Percentiles rank a stretch among this genome's conserved stretches.
These are phyloP conservation scores for Ichneumoninae sp. DNA, from an alignment of 2,888 invertebrate species.

Conservation along the genomic window DNA sequence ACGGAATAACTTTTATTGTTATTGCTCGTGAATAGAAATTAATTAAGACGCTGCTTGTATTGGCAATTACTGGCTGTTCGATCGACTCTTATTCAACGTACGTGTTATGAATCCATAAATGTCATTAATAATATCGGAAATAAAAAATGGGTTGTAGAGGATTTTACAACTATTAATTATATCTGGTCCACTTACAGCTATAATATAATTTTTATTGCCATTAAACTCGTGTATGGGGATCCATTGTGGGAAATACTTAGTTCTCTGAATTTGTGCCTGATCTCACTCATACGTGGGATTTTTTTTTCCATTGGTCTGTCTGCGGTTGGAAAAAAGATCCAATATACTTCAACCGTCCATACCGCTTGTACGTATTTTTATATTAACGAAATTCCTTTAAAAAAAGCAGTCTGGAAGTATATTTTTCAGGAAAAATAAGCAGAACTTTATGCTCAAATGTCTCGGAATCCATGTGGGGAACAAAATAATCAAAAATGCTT, in stretches of 20 bases:
- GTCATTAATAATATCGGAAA: background rate
- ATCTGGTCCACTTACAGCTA: background rate
- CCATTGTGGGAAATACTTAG: too few relatives aligned
- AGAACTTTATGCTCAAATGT: background rate
- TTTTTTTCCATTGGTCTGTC: too few relatives aligned
- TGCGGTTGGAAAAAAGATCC: too few relatives aligned
- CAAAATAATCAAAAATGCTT: background rate
- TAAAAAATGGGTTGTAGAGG: background rate
- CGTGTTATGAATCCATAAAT: background rate
- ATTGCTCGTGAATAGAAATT: constrained; percentile 21
- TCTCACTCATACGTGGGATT: too few relatives aligned
- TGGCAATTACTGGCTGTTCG: background rate
- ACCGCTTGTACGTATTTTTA: background rate
- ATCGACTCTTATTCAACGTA: background rate
- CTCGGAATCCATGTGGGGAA: background rate
- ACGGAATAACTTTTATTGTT: constrained; percentile 25
- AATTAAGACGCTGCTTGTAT: constrained; percentile 19
- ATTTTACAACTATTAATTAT: background rate
- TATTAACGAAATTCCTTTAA: background rate
- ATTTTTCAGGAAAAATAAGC: background rate
- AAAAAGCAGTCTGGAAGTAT: background rate
- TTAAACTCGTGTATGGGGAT: background rate
- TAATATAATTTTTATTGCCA: background rate
- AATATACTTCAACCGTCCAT: background rate
- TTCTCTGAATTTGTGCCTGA: too few relatives aligned